Conservation (phyloP, 2,797 vertebrate species). For the Lagorchestes hirsutus region DNA sequence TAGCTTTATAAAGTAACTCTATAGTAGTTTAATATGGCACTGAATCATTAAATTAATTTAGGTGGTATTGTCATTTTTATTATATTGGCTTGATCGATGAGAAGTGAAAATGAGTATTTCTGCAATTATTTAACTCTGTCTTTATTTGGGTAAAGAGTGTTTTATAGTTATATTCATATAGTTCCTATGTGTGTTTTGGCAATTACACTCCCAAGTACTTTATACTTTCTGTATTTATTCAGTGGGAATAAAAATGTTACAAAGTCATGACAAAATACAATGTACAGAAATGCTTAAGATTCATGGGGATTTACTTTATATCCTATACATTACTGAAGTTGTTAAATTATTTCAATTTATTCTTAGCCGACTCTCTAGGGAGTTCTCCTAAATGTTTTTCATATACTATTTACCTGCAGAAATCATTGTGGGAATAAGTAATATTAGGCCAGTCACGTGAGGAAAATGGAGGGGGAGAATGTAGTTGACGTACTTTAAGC, state of each 20-base stretch:
- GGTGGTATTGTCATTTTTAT: neutral
- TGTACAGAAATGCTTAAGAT: neutral
- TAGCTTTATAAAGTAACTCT: neutral
- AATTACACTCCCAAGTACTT: neutral
- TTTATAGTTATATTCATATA: neutral
- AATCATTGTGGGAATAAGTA: neutral
- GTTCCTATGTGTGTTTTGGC: neutral
- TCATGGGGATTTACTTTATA: neutral
- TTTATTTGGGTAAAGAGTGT: neutral
- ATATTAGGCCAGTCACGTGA: neutral
- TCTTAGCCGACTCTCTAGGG: neutral
- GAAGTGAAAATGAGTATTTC: neutral
- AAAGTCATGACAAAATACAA: no score
- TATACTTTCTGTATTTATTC: neutral
- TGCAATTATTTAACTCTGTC: neutral
- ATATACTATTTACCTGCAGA: neutral
- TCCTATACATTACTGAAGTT: neutral
- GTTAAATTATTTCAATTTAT: neutral
- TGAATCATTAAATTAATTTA: neutral
- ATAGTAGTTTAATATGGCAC: neutral
- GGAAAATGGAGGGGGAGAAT: neutral
- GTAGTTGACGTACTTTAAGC: neutral
- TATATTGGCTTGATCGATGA: neutral
- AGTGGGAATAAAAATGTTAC: no score
- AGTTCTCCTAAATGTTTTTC: neutral